Base-by-base conservation (phyloP, 2,797 vertebrate species). In the Poeciliopsis paucimaculata region DNA sequence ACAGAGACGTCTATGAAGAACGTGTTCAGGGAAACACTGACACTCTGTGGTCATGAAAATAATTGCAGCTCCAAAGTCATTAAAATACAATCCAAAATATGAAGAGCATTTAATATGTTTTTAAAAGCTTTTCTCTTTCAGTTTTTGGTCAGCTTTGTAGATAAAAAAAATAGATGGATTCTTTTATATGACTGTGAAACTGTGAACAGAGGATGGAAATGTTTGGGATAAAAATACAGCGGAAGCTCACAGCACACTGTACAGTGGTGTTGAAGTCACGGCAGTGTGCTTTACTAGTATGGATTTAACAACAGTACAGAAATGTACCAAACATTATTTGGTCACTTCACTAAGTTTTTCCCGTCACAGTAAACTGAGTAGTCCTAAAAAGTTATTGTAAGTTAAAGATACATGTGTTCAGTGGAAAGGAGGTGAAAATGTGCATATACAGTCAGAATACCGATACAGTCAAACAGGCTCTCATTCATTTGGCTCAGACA, bases 1-100 rank as follows among this genome's bases (percentile, higher is more conserved):
- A 66, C 68, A 0, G 20, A 84, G 68, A 43, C 0, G 0, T 6
- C 9, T n/a, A 4, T 16, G 28, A 53, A 36, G 70, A 74, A 77
- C 15, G 34, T 80, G 23, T 77, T 82, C 41, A 86, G 86, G 70
- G 72, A 82, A 93, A 94, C 87, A 93, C 82, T 90, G 93, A 88
- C 92, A 87, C 89, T 15, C n/a, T 49, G 88, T 93, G 95, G 91
- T 76, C 18, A 75, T 15, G 55, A 12, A 39, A 57, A 13, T 47
- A 74, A 90, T 23, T 31, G 49, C 81, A 86, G 31, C 11, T 8
- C 1, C 46, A 26, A 1, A 71, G 26, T 15, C 0, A 2, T 57
- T 70, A 31, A 20, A 45, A 16, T 6, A n/a, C 23, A 45, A 34
- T 15, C 20, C 41, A n/a, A n/a, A 45, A n/a, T 45, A 71, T 28